phyloP scores from a whole-genome alignment of 2,797 vertebrate genomes.

The Danio albolineatus region DNA sequence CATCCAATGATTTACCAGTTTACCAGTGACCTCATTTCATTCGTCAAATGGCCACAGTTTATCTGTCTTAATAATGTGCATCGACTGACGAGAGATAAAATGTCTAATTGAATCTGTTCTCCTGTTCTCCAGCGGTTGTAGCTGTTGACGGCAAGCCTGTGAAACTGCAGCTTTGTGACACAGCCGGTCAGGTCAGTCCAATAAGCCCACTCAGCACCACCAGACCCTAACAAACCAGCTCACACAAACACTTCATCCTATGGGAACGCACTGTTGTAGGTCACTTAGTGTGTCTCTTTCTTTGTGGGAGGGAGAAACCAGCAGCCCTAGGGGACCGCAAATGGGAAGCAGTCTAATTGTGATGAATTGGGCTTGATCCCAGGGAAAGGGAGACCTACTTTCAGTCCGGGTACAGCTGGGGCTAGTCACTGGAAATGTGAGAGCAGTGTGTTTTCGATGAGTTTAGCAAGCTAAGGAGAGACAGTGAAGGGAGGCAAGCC shows the following conservation, averaged over 20 bases:
- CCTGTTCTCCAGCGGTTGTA: constrained; percentile 80
- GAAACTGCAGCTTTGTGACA: constrained; percentile 97
- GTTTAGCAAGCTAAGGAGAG: constrained; percentile 51
- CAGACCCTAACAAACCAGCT: constrained; percentile 42
- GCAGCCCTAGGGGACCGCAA: constrained; percentile 47
- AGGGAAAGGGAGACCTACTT: constrained; percentile 57
- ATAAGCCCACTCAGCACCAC: constrained; percentile 3
- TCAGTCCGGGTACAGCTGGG: constrained; percentile 63
- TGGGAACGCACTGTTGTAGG: constrained; percentile 38
- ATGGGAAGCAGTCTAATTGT: constrained; percentile 63
- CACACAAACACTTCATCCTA: constrained; percentile 40
- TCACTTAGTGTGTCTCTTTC: constrained; percentile 50
- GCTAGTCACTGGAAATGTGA: constrained; percentile 64
- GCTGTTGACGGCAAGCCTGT: constrained; percentile 95
- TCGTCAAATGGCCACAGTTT: constrained; percentile 9
- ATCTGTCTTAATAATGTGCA: constrained; percentile 23
- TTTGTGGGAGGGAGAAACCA: constrained; percentile 38
- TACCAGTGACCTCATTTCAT: constrained; percentile 17
- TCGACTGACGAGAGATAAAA: not conserved
- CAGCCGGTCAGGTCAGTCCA: constrained; percentile 92
- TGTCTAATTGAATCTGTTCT: constrained; percentile 38
- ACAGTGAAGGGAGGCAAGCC: constrained; percentile 49
- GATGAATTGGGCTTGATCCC: constrained; percentile 59
- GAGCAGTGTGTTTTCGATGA: constrained; percentile 57
- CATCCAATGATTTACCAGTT: constrained; percentile 1